Evolutionary conservation across 2,888 invertebrate genomes (phyloP).

Genomic region (Pseudococcus longispinus): DNA sequence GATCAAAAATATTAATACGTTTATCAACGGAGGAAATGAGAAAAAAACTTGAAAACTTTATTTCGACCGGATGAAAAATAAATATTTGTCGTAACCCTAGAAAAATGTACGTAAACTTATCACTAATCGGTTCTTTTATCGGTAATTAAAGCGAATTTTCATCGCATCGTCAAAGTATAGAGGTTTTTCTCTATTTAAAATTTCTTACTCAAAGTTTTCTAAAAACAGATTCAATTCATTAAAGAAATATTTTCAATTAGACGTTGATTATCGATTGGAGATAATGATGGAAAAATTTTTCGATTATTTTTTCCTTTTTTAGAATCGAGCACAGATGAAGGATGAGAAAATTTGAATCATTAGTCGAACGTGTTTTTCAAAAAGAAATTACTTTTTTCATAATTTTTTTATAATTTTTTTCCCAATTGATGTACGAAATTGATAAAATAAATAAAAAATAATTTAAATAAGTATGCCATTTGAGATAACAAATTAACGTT

Average conservation of each 20-base stretch:
- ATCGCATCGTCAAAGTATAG: not conserved
- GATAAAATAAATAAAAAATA: slow-evolving; percentile 12
- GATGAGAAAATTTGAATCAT: not conserved
- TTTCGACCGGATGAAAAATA: not conserved
- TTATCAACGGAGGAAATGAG: not conserved
- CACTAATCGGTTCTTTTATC: not conserved
- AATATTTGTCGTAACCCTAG: not conserved
- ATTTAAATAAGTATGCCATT: slow-evolving; percentile 34
- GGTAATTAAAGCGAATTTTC: not conserved
- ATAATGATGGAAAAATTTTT: not conserved
- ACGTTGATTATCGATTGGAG: not conserved
- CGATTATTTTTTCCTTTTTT: not conserved
- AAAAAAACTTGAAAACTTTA: not conserved
- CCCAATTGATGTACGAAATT: not conserved
- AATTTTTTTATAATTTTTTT: not conserved
- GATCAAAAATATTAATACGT: not conserved
- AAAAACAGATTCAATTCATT: not conserved
- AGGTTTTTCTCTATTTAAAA: not conserved
- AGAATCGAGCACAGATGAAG: not conserved
- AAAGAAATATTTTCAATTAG: slow-evolving; percentile 24
- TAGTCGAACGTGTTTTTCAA: not conserved
- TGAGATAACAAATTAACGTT: slow-evolving; percentile 26
- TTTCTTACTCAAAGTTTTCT: not conserved
- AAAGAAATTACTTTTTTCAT: slow-evolving; percentile 2
- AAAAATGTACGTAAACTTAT: not conserved